Evolutionary conservation across 2,888 invertebrate species (phyloP), one percentile per base, ranked within the genome.

Genomic region (Timema podura): DNA sequence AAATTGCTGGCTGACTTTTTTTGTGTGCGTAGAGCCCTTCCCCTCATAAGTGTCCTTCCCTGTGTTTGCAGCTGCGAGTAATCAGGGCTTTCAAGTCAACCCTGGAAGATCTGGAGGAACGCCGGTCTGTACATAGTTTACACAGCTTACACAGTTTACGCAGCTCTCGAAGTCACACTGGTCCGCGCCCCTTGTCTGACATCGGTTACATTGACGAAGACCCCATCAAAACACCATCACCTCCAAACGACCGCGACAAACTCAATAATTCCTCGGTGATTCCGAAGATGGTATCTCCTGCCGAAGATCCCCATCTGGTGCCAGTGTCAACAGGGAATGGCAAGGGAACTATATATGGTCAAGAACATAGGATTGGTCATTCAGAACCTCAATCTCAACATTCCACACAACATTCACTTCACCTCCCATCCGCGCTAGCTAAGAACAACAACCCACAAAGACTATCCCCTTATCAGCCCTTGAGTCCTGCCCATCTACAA

Each of bases 21-120:
- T 11, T 74, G 71, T 74, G 71, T 71, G 72, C 71, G 70, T 74
- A 73, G 73, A 65, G 72, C 70, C 74, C 74, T 71, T 74, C 68
- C 73, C 75, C 72, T 75, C 73, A 75, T 75, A 80, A 79, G 80
- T 79, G 79, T 81, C 81, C 80, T 81, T 82, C 85, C 86, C 85
- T 86, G 83, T 86, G 87, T 89, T 94, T 93, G 88, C 96, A 98
- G 98, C 92, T 98, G 88, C 95, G 98, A 86, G 98, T 99, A 86
- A 97, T 98, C 87, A 95, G 97, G 88, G 98, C 98, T 83, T 99
- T 98, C 94, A 96, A 94, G 88, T 96, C 96, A 81, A 97, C 93
- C 82, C 89, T 99, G 89, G 98, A 99, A 90, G 98, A 98, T 88
- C 88, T 98, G 87, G 98, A 96, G 87, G 98, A 99, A 87, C 92